phyloP scores from a whole-genome alignment of 92 coral and sea anemone genomes.

The Parazoanthus swiftii region DNA sequence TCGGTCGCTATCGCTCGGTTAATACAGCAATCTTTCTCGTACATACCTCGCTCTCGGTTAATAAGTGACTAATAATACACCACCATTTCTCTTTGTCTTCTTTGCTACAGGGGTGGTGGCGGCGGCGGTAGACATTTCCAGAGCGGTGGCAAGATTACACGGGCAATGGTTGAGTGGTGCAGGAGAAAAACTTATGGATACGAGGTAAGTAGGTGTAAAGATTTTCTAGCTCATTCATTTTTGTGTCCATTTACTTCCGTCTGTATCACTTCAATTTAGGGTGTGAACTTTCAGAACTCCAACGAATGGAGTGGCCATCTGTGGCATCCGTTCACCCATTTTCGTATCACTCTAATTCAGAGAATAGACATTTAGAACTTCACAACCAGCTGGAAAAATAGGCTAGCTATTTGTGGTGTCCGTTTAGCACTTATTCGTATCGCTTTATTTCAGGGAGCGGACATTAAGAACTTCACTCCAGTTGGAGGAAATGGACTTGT shows the following conservation, averaged over 20 bases:
- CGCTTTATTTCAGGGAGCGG: slow-evolving; percentile 69
- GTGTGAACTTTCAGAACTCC: slow-evolving; percentile 85
- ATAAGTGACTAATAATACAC: too few relatives aligned
- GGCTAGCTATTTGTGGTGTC: background rate
- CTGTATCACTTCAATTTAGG: slow-evolving; percentile 47
- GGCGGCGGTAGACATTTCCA: slow-evolving; percentile 66
- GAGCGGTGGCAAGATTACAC: slow-evolving; percentile 71
- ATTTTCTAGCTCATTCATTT: background rate
- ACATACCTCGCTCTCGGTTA: too few relatives aligned
- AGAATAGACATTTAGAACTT: too few relatives aligned
- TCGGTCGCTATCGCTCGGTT: too few relatives aligned
- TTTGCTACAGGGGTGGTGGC: slow-evolving; percentile 46
- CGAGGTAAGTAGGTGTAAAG: slow-evolving; percentile 58
- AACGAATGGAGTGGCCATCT: background rate
- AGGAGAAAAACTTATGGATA: slow-evolving; percentile 79
- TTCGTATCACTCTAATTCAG: too few relatives aligned
- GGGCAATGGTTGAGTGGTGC: slow-evolving; percentile 90
- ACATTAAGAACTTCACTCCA: slow-evolving; percentile 85
- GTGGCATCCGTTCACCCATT: too few relatives aligned
- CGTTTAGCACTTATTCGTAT: background rate
- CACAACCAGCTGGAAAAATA: background rate
- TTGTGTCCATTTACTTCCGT: background rate
- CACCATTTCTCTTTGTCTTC: background rate
- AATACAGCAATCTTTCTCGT: too few relatives aligned
- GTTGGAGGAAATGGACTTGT: slow-evolving; percentile 95